These are phyloP conservation scores for Himalopsyche tibetana DNA, from an alignment of 2,888 invertebrate species.

Conservation along the genomic window DNA sequence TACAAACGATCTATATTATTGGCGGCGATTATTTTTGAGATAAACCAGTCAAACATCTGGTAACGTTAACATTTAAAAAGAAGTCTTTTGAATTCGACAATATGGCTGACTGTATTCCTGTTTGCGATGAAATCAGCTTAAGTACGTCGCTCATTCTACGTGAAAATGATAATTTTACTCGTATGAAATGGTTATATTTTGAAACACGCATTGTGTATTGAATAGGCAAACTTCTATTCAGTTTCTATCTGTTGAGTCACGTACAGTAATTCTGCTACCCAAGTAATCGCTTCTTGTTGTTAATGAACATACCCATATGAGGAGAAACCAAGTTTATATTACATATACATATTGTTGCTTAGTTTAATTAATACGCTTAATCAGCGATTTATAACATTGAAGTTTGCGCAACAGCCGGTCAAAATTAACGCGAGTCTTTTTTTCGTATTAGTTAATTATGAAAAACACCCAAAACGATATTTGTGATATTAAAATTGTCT, in stretches of 20 bases:
- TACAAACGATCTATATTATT: too few species aligned
- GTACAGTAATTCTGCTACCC: slow-evolving; percentile 13
- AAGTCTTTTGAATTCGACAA: not conserved
- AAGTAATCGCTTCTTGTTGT: slow-evolving; percentile 21
- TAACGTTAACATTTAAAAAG: too few species aligned
- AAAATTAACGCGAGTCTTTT: too few species aligned
- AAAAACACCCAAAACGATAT: too few species aligned
- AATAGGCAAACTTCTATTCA: slow-evolving; percentile 31
- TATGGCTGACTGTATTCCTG: not conserved
- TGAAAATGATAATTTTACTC: not conserved
- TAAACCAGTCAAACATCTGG: too few species aligned
- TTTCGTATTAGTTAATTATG: too few species aligned
- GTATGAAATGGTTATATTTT: slow-evolving; percentile 17
- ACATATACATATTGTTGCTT: not conserved
- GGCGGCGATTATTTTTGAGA: too few species aligned
- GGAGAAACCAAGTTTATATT: slow-evolving; percentile 25
- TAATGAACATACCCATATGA: slow-evolving; percentile 30
- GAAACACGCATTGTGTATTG: slow-evolving; percentile 12
- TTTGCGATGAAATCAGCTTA: slow-evolving; percentile 1
- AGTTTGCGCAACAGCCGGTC: too few species aligned
- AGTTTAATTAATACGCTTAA: not conserved
- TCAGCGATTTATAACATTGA: too few species aligned
- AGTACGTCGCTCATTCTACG: slow-evolving; percentile 17
- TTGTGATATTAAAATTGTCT: too few species aligned
- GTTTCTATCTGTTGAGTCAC: slow-evolving; percentile 21